Evolutionary conservation across 2,797 vertebrate genomes (phyloP).

Genomic region (Crenuchus spilurus): DNA sequence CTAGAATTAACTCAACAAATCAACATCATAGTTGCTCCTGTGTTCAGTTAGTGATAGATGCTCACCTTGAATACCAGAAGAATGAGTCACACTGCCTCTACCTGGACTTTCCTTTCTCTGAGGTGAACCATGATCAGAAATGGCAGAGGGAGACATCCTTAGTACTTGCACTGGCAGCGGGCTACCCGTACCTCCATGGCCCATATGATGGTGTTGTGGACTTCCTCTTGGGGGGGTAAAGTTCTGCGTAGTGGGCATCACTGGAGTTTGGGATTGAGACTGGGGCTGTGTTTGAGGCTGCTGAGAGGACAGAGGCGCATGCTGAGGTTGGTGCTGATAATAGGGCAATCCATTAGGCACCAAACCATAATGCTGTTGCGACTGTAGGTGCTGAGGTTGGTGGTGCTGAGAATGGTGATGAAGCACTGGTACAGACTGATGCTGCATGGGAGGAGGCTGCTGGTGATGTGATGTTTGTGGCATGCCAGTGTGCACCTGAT

Average conservation of each 20-base stretch:
- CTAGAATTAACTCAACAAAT: neutral
- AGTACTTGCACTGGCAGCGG: slow-evolving; percentile 69
- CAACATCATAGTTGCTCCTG: neutral
- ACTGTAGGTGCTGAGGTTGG: slow-evolving; percentile 71
- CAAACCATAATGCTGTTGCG: slow-evolving; percentile 76
- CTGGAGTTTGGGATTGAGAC: slow-evolving; percentile 65
- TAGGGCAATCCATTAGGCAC: slow-evolving; percentile 81
- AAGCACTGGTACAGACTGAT: slow-evolving; percentile 69
- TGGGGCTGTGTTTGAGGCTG: slow-evolving; percentile 54
- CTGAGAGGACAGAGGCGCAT: slow-evolving; percentile 49
- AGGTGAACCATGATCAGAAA: slow-evolving; percentile 71
- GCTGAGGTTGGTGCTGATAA: slow-evolving; percentile 74
- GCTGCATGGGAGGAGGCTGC: slow-evolving; percentile 51
- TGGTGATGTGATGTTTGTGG: slow-evolving; percentile 78
- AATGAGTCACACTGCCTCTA: slow-evolving; percentile 59
- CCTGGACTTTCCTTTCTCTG: slow-evolving; percentile 68
- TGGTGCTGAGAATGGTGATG: slow-evolving; percentile 67
- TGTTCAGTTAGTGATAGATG: neutral
- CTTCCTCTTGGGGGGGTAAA: slow-evolving; percentile 76
- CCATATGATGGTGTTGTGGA: slow-evolving; percentile 73
- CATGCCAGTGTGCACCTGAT: slow-evolving; percentile 77
- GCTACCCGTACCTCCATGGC: slow-evolving; percentile 67
- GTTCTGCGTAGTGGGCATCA: slow-evolving; percentile 71
- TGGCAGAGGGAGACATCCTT: slow-evolving; percentile 67
- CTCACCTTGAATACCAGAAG: slow-evolving; percentile 51